Conservation (phyloP, 2,888 invertebrate species). For the Trypoxylon attenuatum region DNA sequence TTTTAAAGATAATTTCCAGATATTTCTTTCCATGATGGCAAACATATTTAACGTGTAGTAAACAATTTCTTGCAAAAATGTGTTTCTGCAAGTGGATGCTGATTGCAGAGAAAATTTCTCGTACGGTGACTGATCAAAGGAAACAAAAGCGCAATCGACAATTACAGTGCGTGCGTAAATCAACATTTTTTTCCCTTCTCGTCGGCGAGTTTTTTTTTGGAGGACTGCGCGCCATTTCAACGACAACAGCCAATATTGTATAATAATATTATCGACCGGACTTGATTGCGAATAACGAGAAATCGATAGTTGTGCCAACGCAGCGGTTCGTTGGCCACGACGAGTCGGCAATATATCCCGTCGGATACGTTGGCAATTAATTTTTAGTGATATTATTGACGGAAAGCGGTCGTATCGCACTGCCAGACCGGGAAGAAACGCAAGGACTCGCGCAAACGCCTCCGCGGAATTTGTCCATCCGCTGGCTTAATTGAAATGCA, state of each 20-base stretch:
- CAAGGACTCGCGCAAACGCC: too few species aligned
- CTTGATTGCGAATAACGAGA: not conserved
- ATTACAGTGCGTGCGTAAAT: not conserved
- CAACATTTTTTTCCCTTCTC: not conserved
- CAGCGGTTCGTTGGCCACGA: not conserved
- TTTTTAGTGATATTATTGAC: not conserved
- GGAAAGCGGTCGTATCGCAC: too few species aligned
- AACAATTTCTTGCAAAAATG: too few species aligned
- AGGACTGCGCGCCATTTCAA: not conserved
- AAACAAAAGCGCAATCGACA: not conserved
- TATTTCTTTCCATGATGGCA: too few species aligned
- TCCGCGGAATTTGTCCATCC: not conserved
- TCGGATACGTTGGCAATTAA: not conserved
- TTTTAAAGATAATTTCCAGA: too few species aligned
- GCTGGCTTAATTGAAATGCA: conserved; percentile 45
- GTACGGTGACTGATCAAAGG: too few species aligned
- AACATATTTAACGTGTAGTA: too few species aligned
- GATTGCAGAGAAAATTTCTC: too few species aligned
- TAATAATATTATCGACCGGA: not conserved
- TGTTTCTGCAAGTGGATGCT: too few species aligned
- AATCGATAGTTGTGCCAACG: not conserved
- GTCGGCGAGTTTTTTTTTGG: not conserved
- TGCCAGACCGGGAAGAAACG: conserved; percentile 13
- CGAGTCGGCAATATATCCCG: not conserved
- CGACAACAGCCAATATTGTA: not conserved